Percentiles rank a stretch among this genome's conserved stretches.
These are phyloP conservation scores for Cherax destructor DNA, from an alignment of 1,140 invertebrate genomes.

Conservation along the genomic window DNA sequence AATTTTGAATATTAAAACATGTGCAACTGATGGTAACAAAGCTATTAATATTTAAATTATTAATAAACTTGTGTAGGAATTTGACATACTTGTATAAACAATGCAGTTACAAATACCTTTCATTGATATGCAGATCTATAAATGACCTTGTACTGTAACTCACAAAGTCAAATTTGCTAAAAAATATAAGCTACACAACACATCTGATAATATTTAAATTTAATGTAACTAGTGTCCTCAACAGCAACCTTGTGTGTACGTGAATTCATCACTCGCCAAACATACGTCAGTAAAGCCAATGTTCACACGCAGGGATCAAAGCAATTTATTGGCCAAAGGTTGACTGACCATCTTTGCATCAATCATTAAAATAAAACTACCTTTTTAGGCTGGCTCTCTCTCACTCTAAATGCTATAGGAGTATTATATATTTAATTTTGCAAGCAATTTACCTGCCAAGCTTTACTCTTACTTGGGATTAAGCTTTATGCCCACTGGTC, in stretches of 20 bases:
- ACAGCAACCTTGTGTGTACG: background rate
- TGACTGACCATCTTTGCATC: constrained; percentile 18
- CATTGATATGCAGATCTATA: background rate
- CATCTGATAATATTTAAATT: background rate
- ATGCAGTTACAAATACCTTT: background rate
- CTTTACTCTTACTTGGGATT: constrained; percentile 24
- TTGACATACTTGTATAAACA: background rate
- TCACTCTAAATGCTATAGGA: background rate
- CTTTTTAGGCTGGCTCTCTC: constrained; percentile 27
- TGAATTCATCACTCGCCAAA: background rate
- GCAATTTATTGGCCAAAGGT: constrained; percentile 32
- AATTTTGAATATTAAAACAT: too few relatives aligned
- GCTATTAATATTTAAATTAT: background rate
- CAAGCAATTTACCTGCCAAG: constrained; percentile 27
- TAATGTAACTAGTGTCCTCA: constrained; percentile 1
- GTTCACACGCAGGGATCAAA: constrained; percentile 26
- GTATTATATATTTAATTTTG: constrained; percentile 21
- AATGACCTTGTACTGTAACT: background rate
- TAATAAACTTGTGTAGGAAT: background rate
- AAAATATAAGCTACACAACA: background rate
- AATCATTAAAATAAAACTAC: background rate
- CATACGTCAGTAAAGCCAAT: constrained; percentile 24
- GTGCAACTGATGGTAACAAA: background rate
- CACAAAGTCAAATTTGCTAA: background rate
- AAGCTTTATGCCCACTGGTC: constrained; percentile 32